Base-by-base conservation (phyloP, 37 sponge, comb jelly and placozoan species). In the Ephydatia muelleri region DNA sequence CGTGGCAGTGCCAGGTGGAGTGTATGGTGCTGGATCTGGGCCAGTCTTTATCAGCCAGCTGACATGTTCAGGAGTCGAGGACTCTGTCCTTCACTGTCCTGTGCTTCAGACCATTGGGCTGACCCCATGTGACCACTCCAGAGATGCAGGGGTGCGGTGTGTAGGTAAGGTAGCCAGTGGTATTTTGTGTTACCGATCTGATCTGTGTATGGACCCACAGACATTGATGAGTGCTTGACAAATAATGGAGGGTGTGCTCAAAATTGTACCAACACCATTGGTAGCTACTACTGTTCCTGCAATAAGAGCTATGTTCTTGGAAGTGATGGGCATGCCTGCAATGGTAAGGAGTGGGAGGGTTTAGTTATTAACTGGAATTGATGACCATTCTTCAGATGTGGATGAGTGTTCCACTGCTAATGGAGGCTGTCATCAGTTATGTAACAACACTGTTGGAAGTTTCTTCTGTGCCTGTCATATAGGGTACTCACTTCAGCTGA, bases 171-270 rank as follows among this genome's bases (percentile, higher is more conserved):
- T 38, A 23, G 76, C 26, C 76, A 71, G 31, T 28, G 33, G 22
- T 28, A 3, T 9, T 32, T 2, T n/a, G n/a, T n/a, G 16, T 31
- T 4, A 37, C 22, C 23, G 31, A 27, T 32, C 72, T 71, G 13
- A 33, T 14, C 31, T 71, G 1, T n/a, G 29, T 71, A 14, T 57
- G 29, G 9, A 34, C 13, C 25, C n/a, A 80, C 67, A 90, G 91
- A 85, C 40, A 73, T 39, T 72, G 80, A 91, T 38, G 87, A 87
- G 70, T 83, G 87, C 49, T 34, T n/a, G 0, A 73, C 36, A 4
- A 68, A 26, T 25, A 82, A 81, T 76, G 75, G 67, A 29, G 66
- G 73, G n/a, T 89, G 90, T 75, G 68, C 38, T 4, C 90, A 89
- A 6, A 79, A 49, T 57, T 89, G 90, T 67, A 67, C 26, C 76